A percentile compares a stretch with the other conserved stretches of the same genome.
Evolutionary conservation across 2,113 vertebrate species (phyloP).

Genomic region (Turnix velox): DNA sequence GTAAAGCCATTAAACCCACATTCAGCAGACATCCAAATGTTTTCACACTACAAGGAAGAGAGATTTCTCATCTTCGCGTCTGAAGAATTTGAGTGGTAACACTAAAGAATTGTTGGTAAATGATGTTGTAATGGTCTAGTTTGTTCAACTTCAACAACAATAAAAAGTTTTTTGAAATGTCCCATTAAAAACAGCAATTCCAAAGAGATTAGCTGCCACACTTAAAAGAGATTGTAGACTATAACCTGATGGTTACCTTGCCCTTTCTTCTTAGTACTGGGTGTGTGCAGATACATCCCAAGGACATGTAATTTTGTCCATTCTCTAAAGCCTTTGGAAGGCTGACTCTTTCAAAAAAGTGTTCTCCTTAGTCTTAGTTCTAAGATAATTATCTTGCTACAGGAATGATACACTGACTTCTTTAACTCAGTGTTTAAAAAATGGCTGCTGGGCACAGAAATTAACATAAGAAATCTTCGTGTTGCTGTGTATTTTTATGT

Average conservation of each 20-base stretch:
- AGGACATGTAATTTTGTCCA: background rate
- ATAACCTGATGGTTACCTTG: background rate
- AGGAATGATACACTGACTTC: background rate
- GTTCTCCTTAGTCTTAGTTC: slow-evolving; percentile 13
- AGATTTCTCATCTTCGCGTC: background rate
- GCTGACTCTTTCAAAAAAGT: background rate
- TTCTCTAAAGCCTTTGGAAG: background rate
- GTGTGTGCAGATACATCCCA: background rate
- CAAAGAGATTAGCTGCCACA: background rate
- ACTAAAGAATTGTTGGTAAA: background rate
- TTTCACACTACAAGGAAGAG: background rate
- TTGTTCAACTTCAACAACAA: background rate
- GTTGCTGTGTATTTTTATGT: background rate
- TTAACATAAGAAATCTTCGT: background rate
- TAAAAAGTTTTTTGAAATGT: background rate
- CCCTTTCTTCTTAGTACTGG: background rate
- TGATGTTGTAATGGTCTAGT: background rate
- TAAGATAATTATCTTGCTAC: background rate
- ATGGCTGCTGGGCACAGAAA: background rate
- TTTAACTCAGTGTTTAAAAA: slow-evolving; percentile 12
- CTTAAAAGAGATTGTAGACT: background rate
- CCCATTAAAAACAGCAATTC: background rate
- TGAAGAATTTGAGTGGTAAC: background rate
- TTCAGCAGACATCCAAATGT: background rate
- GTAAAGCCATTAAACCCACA: background rate